Conservation (phyloP, 2,113 vertebrate species). For the Carassius auratus region DNA sequence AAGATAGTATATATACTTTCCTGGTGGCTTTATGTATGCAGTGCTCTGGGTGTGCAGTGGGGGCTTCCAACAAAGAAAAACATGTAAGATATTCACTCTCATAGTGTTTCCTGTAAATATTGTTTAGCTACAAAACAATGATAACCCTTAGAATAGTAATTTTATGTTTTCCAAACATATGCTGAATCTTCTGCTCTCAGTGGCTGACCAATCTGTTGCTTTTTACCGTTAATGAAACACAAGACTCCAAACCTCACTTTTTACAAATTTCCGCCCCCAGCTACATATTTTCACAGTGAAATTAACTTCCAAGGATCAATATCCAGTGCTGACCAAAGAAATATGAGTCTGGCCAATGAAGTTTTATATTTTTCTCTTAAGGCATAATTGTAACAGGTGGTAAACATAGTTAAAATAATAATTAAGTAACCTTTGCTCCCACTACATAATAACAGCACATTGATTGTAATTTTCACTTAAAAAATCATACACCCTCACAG, state of each 20-base stretch:
- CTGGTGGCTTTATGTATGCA: not conserved
- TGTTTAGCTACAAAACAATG: constrained; percentile 32
- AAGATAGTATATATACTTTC: constrained; percentile 21
- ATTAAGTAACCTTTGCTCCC: constrained; percentile 7
- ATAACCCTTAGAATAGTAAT: constrained; percentile 36
- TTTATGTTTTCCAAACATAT: constrained; percentile 26
- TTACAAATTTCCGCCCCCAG: not conserved
- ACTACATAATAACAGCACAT: constrained; percentile 13
- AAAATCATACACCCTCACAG: not conserved
- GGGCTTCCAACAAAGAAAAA: constrained; percentile 28
- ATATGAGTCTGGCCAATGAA: not conserved
- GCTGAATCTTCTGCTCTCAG: not conserved
- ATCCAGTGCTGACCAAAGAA: not conserved
- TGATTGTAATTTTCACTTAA: constrained; percentile 15
- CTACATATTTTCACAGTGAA: not conserved
- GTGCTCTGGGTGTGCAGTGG: constrained; percentile 23
- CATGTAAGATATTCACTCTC: constrained; percentile 1
- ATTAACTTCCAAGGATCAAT: constrained; percentile 15
- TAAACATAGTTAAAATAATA: constrained; percentile 20
- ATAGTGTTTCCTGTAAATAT: constrained; percentile 22
- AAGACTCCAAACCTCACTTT: constrained; percentile 23
- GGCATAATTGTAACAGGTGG: not conserved
- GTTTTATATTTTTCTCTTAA: not conserved
- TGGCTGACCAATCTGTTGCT: too few relatives aligned
- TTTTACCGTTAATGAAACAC: not conserved